Evolutionary conservation across 2,113 vertebrate genomes (phyloP).

Genomic region (Neolamprologus devosi): DNA sequence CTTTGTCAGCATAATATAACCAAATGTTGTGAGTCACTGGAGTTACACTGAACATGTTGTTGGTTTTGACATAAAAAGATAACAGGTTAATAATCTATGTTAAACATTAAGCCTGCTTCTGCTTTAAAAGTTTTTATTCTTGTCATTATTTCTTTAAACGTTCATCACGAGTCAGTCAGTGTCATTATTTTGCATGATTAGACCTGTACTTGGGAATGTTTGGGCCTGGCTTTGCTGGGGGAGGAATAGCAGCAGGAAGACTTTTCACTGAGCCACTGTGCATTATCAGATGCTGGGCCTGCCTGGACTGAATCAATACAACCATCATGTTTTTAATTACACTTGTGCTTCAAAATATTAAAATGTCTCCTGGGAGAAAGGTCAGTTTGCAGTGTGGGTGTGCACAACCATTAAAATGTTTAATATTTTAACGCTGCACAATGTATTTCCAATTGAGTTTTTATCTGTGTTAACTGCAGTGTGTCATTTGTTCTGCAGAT

Average conservation of each 20-base stretch:
- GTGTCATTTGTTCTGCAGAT: constrained; percentile 61
- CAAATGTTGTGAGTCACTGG: neutral
- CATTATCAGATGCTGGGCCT: neutral
- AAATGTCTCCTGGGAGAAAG: neutral
- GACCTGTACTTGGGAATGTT: neutral
- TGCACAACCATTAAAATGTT: neutral
- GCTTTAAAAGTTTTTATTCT: neutral
- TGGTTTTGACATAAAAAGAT: neutral
- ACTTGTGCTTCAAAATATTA: neutral
- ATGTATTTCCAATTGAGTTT: neutral
- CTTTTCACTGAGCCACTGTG: neutral
- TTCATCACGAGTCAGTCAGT: neutral
- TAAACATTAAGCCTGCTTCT: neutral
- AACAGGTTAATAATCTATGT: neutral
- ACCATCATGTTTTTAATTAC: neutral
- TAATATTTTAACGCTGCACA: neutral
- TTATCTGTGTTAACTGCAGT: neutral
- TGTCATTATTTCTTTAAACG: neutral
- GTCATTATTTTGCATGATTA: neutral
- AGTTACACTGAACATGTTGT: neutral
- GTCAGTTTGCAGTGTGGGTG: neutral
- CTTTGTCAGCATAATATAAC: neutral
- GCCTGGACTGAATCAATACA: neutral
- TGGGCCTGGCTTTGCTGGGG: neutral
- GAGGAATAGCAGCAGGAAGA: neutral